Conservation (phyloP, 2,888 invertebrate genomes). For the Sinotaia quadrata region DNA sequence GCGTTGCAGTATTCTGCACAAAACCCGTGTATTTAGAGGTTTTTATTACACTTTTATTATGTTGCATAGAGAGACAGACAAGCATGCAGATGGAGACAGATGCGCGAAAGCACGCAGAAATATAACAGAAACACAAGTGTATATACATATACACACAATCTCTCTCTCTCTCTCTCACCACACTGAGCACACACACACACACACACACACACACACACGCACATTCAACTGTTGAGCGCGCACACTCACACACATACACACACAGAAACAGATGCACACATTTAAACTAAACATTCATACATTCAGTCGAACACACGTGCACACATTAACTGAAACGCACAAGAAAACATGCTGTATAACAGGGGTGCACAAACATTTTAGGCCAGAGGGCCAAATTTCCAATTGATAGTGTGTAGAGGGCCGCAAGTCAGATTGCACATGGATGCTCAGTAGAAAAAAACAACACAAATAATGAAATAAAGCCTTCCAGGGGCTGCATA, state of each 20-base stretch:
- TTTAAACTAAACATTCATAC: slow-evolving; percentile 9
- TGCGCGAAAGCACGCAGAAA: not conserved
- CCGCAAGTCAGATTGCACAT: no score
- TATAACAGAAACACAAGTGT: slow-evolving; percentile 7
- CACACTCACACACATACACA: slow-evolving; percentile 16
- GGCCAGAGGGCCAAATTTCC: no score
- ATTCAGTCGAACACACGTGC: slow-evolving; percentile 12
- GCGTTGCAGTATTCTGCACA: no score
- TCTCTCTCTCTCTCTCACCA: not conserved
- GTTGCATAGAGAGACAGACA: not conserved
- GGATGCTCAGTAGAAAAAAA: no score
- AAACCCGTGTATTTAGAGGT: no score
- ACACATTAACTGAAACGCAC: not conserved
- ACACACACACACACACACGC: not conserved
- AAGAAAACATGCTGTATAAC: no score
- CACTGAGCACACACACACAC: not conserved
- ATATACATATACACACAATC: no score
- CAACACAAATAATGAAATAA: no score
- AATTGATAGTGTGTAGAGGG: no score
- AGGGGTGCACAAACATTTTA: no score
- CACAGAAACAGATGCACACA: slow-evolving; percentile 12
- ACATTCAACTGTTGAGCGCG: not conserved
- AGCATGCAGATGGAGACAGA: not conserved
- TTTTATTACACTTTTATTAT: not conserved
- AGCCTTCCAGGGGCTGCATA: no score